phyloP scores from a whole-genome alignment of 2,113 vertebrate species.

The Eurypyga helias region DNA sequence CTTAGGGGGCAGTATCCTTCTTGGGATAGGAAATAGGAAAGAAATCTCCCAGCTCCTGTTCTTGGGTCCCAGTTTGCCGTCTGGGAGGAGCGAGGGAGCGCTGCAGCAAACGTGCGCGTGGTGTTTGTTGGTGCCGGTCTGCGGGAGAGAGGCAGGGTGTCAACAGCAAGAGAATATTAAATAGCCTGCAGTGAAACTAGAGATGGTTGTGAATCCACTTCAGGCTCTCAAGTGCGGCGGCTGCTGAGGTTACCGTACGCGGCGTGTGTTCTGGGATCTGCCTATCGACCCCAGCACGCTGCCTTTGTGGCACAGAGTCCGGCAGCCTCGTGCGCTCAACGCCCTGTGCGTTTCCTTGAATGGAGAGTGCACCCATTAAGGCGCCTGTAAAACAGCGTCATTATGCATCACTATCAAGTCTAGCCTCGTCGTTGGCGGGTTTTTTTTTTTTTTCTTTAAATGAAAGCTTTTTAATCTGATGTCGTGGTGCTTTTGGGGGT shows the following conservation, averaged over 20 bases:
- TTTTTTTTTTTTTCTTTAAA: neutral
- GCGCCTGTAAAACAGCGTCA: neutral
- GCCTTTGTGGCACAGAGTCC: neutral
- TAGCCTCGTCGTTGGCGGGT: neutral
- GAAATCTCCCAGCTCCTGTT: neutral
- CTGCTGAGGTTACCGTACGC: neutral
- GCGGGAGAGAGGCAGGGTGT: neutral
- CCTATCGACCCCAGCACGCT: neutral
- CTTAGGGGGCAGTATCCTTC: neutral
- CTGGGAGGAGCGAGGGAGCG: accelerated
- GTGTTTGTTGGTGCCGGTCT: neutral
- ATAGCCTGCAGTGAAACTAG: neutral
- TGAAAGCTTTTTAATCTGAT: neutral
- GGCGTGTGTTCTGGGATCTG: neutral
- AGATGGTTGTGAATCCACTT: neutral
- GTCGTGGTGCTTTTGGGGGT: neutral
- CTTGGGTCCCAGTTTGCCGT: accelerated
- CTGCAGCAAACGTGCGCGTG: accelerated
- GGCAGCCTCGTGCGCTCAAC: neutral
- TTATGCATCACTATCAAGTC: neutral
- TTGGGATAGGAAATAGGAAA: neutral
- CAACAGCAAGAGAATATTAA: neutral
- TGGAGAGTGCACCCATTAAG: neutral
- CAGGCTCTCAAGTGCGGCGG: neutral
- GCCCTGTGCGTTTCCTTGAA: neutral